A percentile compares a stretch with the other conserved stretches of the same genome.
Evolutionary conservation across 2,888 invertebrate species (phyloP).

Genomic region (Tachina fera): DNA sequence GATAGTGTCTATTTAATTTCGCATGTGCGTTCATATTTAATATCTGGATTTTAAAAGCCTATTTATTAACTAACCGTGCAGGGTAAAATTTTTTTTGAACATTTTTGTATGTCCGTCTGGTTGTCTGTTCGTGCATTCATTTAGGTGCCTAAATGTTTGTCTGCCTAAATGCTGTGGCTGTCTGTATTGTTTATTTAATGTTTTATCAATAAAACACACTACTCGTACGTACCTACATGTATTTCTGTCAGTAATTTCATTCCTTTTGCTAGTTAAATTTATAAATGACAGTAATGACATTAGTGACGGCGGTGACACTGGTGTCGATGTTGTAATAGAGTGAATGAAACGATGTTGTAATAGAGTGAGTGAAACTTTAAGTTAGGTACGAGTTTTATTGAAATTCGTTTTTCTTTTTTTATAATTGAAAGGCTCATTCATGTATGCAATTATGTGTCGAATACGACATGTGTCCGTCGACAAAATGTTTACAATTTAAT

Average conservation of each 20-base stretch:
- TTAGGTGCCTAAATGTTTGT: not conserved
- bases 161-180: not conserved
- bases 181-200: not conserved
- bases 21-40: conserved; percentile 16
- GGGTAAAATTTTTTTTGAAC: not conserved
- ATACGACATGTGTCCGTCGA: too few species aligned
- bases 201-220: not conserved
- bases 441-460: too few species aligned
- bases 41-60: conserved; percentile 8
- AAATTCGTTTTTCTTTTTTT: too few species aligned
- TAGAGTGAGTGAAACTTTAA: not conserved
- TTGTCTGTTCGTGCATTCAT: not conserved
- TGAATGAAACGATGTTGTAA: not conserved
- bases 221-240: not conserved
- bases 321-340: not conserved
- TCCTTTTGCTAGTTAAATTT: not conserved
- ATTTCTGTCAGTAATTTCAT: not conserved
- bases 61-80: conserved; percentile 29
- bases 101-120: not conserved
- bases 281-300: not conserved
- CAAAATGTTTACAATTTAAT: too few species aligned
- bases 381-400: too few species aligned
- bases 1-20: conserved; percentile 8
- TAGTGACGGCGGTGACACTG: not conserved
- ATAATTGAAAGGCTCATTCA: too few species aligned